Percentiles rank a stretch among this genome's conserved stretches.
phyloP scores from a whole-genome alignment of 2,797 vertebrate species.

The Sebastiscus albofasciatus region DNA sequence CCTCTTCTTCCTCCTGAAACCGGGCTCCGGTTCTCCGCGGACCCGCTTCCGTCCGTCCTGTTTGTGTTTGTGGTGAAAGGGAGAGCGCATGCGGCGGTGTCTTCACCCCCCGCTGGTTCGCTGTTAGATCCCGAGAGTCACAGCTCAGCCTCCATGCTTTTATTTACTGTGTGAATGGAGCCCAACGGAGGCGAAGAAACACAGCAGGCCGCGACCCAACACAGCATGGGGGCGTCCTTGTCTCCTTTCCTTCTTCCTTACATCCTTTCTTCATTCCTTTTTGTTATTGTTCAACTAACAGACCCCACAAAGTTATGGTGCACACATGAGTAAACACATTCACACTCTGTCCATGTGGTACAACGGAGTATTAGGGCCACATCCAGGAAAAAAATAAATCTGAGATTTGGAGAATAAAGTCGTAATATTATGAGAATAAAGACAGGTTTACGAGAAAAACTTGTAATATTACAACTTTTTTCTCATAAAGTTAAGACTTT shows the following conservation, averaged over 20 bases:
- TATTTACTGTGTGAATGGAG: constrained; percentile 80
- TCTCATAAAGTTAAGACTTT: no score
- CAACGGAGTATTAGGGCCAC: no score
- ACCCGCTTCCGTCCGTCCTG: constrained; percentile 39
- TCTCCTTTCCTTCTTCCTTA: constrained; percentile 51
- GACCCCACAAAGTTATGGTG: neutral
- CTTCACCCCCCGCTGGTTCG: constrained; percentile 72
- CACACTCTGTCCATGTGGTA: neutral
- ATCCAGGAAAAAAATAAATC: no score
- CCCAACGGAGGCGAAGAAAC: constrained; percentile 69
- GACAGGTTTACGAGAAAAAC: no score
- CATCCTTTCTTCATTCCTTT: neutral
- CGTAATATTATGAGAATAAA: no score
- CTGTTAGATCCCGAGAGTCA: constrained; percentile 70
- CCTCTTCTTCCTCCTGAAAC: constrained; percentile 39
- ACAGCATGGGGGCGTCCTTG: constrained; percentile 49
- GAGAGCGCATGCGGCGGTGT: constrained; percentile 73
- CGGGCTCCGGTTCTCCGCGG: constrained; percentile 2
- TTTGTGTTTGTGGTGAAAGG: constrained; percentile 44
- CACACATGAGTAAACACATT: neutral
- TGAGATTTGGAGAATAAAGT: no score
- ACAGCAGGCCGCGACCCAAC: constrained; percentile 68
- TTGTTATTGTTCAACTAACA: neutral
- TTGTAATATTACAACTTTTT: no score
- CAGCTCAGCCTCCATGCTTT: constrained; percentile 72